Evolutionary conservation across 1,140 invertebrate species (phyloP), one percentile per base, ranked within the genome.

Genomic region (Helicoverpa armigera): DNA sequence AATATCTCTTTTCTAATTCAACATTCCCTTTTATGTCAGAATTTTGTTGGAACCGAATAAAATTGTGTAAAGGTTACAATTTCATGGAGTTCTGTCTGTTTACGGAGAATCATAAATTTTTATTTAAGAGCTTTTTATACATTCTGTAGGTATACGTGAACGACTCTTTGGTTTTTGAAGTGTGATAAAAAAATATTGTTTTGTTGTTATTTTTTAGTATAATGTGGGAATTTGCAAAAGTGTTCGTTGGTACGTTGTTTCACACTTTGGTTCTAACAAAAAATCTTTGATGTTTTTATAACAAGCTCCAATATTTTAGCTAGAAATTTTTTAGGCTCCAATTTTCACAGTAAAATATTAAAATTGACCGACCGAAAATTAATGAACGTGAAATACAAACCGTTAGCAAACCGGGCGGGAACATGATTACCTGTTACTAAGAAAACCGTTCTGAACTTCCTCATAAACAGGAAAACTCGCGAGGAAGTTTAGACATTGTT

Each of bases 1-100:
- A 76, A 76, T 63, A 51, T 76, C 18, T 76, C 43, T 51, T 76
- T 60, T 76, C 73, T 63, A 76, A 76, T 61, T 53, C 48, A 63
- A 63, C 73, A 63, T 50, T 51, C 56, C 53, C 10, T 73, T 73
- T 73, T 73, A 43, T 58, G 35, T 73, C 9, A 58, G 56, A 43
- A 18, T 73, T 43, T n/a, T 58, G 53, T 69, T 43, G 35, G 54
- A 56, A 73, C 53, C 9, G 70, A 18, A 73, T 73, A 58, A 73
- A 73, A 73, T 58, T 31, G 53, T 73, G 54, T 73, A 73, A 73
- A 73, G 54, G 53, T 73, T 56, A 58, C 53, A 58, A 58, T 58
- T 56, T 73, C n/a, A 7, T 31, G 29, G 70, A 31, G 35, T 43
- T 54, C 51, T 58, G 70, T 53, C 14, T 73, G 29, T 73, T 73